phyloP scores from a whole-genome alignment of 2,888 invertebrate genomes.

The Trachelus troglodyta region DNA sequence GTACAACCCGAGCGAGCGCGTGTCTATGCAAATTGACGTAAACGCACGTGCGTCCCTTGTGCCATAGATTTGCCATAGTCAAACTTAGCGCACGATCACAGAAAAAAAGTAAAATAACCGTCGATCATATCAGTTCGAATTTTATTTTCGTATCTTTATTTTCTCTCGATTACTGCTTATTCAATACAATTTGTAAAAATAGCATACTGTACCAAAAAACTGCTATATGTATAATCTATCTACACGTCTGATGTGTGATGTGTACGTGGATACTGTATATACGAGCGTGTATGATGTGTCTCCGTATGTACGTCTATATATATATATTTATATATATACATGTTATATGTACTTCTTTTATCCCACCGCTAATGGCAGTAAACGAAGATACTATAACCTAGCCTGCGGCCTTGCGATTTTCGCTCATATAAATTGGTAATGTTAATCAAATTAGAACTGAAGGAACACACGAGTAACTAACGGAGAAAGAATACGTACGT shows the following conservation, averaged over 20 bases:
- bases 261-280: background rate
- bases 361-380: background rate
- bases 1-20: background rate
- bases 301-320: background rate
- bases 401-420: conserved; percentile 3
- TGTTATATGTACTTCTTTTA: background rate
- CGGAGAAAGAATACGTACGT: background rate
- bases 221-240: conserved; percentile 34
- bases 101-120: conserved; percentile 14
- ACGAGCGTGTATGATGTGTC: background rate
- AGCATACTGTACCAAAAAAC: conserved; percentile 62
- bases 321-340: conserved; percentile 4
- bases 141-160: conserved; percentile 45
- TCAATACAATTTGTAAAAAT: conserved; percentile 64
- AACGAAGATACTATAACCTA: background rate
- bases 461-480: conserved; percentile 4
- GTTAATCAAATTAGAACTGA: background rate
- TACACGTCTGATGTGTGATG: background rate
- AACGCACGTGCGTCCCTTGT: background rate
- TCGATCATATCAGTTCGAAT: conserved; percentile 7
- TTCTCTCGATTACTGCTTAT: conserved; percentile 55
- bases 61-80: background rate
- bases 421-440: background rate
- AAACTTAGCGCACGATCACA: background rate
- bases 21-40: background rate